Percentiles rank a stretch among this genome's conserved stretches.
phyloP scores from a whole-genome alignment of 2,888 invertebrate species.

The Eristalis tenax region DNA sequence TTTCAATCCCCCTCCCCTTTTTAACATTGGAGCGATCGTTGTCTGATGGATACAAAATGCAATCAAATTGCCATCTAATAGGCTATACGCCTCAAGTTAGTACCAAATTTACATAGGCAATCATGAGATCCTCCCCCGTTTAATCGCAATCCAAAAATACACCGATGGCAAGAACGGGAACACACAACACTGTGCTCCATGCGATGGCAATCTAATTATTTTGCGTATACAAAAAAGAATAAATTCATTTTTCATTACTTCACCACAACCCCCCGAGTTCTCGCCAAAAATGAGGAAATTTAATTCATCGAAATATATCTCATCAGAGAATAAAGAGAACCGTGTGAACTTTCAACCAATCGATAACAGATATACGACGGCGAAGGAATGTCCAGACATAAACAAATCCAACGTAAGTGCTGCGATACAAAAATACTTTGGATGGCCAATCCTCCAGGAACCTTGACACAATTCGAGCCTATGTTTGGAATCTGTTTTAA shows the following conservation, averaged over 20 bases:
- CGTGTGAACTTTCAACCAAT: constrained; percentile 25
- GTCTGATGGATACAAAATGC: constrained; percentile 8
- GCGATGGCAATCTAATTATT: constrained; percentile 54
- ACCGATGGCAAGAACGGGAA: background rate
- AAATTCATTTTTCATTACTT: constrained; percentile 30
- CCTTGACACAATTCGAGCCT: constrained; percentile 55
- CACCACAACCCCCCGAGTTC: background rate
- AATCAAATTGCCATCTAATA: constrained; percentile 39
- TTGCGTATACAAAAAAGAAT: constrained; percentile 53
- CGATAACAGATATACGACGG: constrained; percentile 54
- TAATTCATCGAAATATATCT: background rate
- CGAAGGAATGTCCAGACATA: constrained; percentile 59
- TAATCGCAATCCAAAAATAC: constrained; percentile 35
- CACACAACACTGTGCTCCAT: background rate
- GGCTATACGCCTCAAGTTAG: constrained; percentile 59
- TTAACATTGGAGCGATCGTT: too few species aligned
- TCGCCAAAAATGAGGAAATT: constrained; percentile 9
- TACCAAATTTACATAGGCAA: constrained; percentile 26
- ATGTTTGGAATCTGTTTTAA: constrained; percentile 23
- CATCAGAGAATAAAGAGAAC: constrained; percentile 12
- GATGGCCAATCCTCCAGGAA: constrained; percentile 29
- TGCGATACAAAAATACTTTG: constrained; percentile 20
- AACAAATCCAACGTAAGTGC: constrained; percentile 56
- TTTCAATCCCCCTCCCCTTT: background rate
- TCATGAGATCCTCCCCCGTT: too few species aligned